Conservation (phyloP, 1,140 invertebrate genomes). For the Nilaparvata lugens region DNA sequence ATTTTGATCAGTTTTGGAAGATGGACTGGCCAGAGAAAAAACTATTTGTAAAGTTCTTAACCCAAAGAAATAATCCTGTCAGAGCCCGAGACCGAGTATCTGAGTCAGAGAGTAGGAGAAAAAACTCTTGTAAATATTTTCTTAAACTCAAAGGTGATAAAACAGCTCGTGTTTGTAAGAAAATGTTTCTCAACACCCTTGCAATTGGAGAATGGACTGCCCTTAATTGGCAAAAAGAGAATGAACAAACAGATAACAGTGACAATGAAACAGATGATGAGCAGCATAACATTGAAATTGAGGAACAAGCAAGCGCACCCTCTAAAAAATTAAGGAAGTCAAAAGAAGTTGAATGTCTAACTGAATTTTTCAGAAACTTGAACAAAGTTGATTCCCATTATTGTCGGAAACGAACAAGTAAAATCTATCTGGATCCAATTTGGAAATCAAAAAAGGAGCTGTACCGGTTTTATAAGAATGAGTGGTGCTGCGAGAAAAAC, state of each 20-base stretch:
- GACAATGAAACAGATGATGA: background rate
- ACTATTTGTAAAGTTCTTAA: slow-evolving; percentile 11
- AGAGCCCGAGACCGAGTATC: slow-evolving; percentile 8
- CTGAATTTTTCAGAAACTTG: slow-evolving; percentile 1
- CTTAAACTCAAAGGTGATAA: slow-evolving; percentile 1
- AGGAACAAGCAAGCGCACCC: background rate
- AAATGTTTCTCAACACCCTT: slow-evolving; percentile 11
- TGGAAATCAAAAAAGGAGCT: slow-evolving; percentile 12
- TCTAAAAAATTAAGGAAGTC: slow-evolving; percentile 11
- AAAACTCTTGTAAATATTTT: slow-evolving; percentile 10
- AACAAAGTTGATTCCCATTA: slow-evolving; percentile 12
- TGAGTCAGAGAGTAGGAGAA: slow-evolving; percentile 12
- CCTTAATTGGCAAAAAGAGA: slow-evolving; percentile 7
- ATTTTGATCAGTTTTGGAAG: slow-evolving; percentile 13
- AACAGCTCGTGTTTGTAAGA: slow-evolving; percentile 11
- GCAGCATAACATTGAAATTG: background rate
- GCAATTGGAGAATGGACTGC: slow-evolving; percentile 9
- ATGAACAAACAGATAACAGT: background rate
- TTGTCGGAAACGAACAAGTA: slow-evolving; percentile 2
- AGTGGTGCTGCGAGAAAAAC: slow-evolving; percentile 12
- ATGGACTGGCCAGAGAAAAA: slow-evolving; percentile 5
- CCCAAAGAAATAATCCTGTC: slow-evolving; percentile 6
- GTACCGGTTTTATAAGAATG: slow-evolving; percentile 12
- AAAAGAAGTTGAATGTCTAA: slow-evolving; percentile 5
- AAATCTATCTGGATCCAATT: slow-evolving; percentile 9